Conservation (phyloP, 2,113 vertebrate species). For the Syrmaticus mikado region DNA sequence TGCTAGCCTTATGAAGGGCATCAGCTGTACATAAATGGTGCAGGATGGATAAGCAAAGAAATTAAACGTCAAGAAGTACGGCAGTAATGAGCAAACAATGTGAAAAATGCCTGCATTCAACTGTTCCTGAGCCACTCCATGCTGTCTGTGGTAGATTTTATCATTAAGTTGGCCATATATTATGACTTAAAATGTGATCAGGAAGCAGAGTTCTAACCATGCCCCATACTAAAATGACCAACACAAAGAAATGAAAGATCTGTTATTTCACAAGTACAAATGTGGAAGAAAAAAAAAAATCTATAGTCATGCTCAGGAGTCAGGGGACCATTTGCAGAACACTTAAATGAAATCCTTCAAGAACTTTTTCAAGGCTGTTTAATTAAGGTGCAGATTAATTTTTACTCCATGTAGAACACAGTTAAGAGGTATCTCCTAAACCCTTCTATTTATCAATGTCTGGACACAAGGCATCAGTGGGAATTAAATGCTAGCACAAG, state of each 20-base stretch:
- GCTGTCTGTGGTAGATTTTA: not conserved
- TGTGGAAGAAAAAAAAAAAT: not conserved
- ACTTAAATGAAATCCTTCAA: constrained; percentile 38
- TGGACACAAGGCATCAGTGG: constrained; percentile 57
- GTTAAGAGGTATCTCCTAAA: constrained; percentile 46
- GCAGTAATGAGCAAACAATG: not conserved
- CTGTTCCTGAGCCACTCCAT: not conserved
- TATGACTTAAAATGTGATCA: not conserved
- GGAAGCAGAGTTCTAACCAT: not conserved
- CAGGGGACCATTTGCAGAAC: not conserved
- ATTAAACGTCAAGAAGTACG: not conserved
- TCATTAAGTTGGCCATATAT: not conserved
- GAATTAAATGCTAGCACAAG: constrained; percentile 60
- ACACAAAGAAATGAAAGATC: not conserved
- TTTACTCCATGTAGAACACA: constrained; percentile 37
- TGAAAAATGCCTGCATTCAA: not conserved
- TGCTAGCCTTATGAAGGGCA: not conserved
- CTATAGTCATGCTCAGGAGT: not conserved
- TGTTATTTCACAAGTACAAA: not conserved
- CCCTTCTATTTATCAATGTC: constrained; percentile 21
- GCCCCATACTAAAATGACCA: not conserved
- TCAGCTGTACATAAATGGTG: not conserved
- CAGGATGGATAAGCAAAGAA: not conserved
- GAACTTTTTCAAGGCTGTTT: constrained; percentile 41
- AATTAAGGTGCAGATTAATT: constrained; percentile 68